Conservation (phyloP, 2,113 vertebrate genomes). For the Syngnathus scovelli region DNA sequence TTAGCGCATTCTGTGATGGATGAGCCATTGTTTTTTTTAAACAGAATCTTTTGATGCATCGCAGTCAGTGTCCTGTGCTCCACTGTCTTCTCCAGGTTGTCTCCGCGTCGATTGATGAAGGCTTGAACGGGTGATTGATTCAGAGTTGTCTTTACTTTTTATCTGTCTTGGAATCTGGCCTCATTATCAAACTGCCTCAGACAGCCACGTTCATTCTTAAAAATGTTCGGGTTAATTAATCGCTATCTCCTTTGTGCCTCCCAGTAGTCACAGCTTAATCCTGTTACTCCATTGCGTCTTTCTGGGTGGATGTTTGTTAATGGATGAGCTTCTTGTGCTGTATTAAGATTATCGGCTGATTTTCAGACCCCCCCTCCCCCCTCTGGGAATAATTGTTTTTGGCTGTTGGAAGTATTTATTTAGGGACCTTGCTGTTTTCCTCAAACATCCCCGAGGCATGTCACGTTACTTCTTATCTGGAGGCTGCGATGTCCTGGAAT, state of each 20-base stretch:
- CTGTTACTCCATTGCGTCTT: conserved; percentile 46
- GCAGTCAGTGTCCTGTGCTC: conserved; percentile 25
- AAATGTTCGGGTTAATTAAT: conserved; percentile 56
- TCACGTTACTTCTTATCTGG: not conserved
- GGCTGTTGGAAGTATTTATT: conserved; percentile 21
- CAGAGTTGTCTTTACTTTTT: conserved; percentile 57
- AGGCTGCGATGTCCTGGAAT: not conserved
- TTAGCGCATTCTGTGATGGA: conserved; percentile 27
- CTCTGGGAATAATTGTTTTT: conserved; percentile 25
- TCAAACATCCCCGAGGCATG: not conserved
- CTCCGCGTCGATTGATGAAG: conserved; percentile 57
- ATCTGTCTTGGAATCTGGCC: conserved; percentile 62
- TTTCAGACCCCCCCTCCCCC: conserved; percentile 9
- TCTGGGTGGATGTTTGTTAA: conserved; percentile 22
- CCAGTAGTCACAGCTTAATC: conserved; percentile 58
- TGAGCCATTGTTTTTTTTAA: conserved; percentile 12
- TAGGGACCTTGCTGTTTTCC: conserved; percentile 9
- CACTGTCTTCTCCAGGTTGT: conserved; percentile 36
- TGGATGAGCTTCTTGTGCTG: conserved; percentile 35
- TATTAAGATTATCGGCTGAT: conserved; percentile 25
- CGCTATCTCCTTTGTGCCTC: conserved; percentile 49
- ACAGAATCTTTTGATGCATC: conserved; percentile 35
- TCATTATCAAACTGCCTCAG: conserved; percentile 56
- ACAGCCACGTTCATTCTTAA: conserved; percentile 48
- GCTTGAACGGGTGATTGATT: conserved; percentile 63